Conservation (phyloP, 1,140 invertebrate genomes). For the Eumeta japonica region DNA sequence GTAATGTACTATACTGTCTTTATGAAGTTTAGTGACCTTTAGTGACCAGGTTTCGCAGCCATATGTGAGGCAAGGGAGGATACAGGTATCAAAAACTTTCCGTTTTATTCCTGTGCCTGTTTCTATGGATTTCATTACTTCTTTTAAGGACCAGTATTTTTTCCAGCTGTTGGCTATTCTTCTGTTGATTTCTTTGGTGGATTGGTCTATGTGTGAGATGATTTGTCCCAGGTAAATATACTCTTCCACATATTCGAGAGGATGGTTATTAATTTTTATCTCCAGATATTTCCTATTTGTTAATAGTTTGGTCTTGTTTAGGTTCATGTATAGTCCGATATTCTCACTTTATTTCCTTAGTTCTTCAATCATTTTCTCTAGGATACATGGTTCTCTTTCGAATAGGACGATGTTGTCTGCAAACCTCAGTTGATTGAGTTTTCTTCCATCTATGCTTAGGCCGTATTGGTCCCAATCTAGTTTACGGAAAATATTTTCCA, state of each 20-base stretch:
- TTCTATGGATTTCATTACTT: slow-evolving; percentile 4
- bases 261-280: neutral
- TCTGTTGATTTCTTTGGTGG: too few species aligned
- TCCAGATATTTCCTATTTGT: slow-evolving; percentile 2
- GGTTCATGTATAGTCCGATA: too few species aligned
- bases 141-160: too few species aligned
- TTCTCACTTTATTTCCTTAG: too few species aligned
- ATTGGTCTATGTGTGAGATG: too few species aligned
- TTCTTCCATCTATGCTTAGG: neutral
- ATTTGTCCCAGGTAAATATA: slow-evolving; percentile 2
- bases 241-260: slow-evolving; percentile 3
- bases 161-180: too few species aligned
- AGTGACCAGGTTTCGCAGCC: slow-evolving; percentile 7
- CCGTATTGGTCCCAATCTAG: too few species aligned
- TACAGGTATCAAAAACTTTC: slow-evolving; percentile 5
- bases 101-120: neutral
- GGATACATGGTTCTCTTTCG: too few species aligned
- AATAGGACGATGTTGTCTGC: too few species aligned
- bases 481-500: too few species aligned
- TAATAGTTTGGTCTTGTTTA: too few species aligned
- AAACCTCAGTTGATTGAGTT: slow-evolving; percentile 4
- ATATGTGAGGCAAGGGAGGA: too few species aligned
- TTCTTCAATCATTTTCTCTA: neutral
- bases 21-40: neutral
- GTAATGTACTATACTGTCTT: neutral